These are phyloP conservation scores for Nasua narica DNA, from an alignment of 2,797 vertebrate genomes.

Conservation along the genomic window DNA sequence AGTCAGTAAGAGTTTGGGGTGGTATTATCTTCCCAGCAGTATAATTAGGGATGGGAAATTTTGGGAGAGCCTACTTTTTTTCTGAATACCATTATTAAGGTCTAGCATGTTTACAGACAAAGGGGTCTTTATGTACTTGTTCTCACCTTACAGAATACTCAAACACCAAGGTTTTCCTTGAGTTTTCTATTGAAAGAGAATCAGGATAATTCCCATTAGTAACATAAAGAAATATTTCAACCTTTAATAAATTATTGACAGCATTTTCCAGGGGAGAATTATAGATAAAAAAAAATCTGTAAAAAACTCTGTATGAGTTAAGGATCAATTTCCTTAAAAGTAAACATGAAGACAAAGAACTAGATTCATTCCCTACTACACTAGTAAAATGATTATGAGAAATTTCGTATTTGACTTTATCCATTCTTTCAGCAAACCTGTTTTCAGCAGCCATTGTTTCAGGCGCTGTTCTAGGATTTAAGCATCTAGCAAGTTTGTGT, in stretches of 20 bases:
- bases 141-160: background rate
- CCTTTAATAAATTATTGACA: constrained; percentile 24
- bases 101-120: background rate
- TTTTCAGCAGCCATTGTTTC: background rate
- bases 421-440: background rate
- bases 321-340: background rate
- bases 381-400: background rate
- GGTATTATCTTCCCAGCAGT: background rate
- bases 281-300: background rate
- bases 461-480: background rate
- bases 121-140: background rate
- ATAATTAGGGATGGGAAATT: background rate
- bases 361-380: background rate
- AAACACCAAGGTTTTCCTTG: background rate
- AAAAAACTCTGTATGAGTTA: background rate
- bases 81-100: background rate
- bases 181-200: background rate
- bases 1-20: background rate
- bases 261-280: background rate
- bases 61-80: background rate
- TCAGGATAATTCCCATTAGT: background rate
- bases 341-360: constrained; percentile 8
- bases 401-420: background rate
- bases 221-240: background rate
- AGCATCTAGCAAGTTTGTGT: background rate